These are phyloP conservation scores for Nothobranchius furzeri DNA, from an alignment of 2,113 vertebrate genomes.

Conservation along the genomic window DNA sequence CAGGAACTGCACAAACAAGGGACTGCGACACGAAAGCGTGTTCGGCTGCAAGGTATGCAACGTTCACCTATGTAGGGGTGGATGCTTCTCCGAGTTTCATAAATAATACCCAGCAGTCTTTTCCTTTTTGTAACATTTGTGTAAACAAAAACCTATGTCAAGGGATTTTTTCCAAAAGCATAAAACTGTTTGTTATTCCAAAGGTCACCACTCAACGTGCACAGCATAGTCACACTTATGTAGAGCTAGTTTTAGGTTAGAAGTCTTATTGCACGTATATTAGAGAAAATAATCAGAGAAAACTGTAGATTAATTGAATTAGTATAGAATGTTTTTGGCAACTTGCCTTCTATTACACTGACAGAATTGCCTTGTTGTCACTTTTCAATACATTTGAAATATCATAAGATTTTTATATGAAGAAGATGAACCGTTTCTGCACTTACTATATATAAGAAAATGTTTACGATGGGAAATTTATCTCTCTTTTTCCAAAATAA, in stretches of 20 bases:
- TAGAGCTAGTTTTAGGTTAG: conserved; percentile 78
- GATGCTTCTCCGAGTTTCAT: conserved; percentile 86
- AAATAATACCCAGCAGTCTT: conserved; percentile 71
- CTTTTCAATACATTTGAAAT: conserved; percentile 79
- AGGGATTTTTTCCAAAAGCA: conserved; percentile 56
- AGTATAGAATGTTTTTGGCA: conserved; percentile 79
- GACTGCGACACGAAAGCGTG: conserved; percentile 82
- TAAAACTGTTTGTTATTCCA: conserved; percentile 75
- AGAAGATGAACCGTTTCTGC: conserved; percentile 74
- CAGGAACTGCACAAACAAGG: conserved; percentile 85
- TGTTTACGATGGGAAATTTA: conserved; percentile 80
- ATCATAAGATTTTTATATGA: conserved; percentile 77
- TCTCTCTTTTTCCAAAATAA: conserved; percentile 80
- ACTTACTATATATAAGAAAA: conserved; percentile 72
- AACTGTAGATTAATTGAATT: conserved; percentile 76
- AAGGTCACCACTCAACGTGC: conserved; percentile 80
- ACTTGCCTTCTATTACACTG: conserved; percentile 77
- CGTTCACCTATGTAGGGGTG: conserved; percentile 83
- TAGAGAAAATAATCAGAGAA: conserved; percentile 71
- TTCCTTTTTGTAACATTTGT: conserved; percentile 65
- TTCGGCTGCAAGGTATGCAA: conserved; percentile 87
- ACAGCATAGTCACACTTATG: conserved; percentile 75
- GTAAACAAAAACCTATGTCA: conserved; percentile 66
- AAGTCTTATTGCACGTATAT: conserved; percentile 80
- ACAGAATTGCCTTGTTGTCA: conserved; percentile 79